These are phyloP conservation scores for Hetaerina titia DNA, from an alignment of 2,888 invertebrate species.

Conservation along the genomic window DNA sequence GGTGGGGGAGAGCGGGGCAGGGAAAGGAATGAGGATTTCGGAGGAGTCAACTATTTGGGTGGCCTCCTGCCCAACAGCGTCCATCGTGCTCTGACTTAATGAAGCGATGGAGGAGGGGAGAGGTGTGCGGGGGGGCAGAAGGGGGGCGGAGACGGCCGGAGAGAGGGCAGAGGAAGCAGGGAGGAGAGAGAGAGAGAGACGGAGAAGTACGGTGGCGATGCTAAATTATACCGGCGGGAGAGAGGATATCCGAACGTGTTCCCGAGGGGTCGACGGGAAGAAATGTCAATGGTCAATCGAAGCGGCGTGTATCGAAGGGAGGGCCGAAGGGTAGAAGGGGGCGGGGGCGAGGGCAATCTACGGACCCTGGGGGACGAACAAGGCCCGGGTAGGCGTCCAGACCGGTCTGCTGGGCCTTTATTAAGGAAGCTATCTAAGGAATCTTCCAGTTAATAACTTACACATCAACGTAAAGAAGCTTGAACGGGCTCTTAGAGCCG, in stretches of 20 bases:
- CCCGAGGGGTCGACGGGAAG: not conserved
- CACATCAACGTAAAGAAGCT: constrained; percentile 22
- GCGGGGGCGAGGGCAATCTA: not conserved
- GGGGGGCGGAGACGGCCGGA: not conserved
- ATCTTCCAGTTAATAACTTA: constrained; percentile 35
- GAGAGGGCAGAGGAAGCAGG: not conserved
- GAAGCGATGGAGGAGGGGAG: not conserved
- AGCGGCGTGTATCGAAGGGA: constrained; percentile 19
- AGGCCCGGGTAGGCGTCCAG: not conserved
- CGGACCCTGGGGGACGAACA: not conserved
- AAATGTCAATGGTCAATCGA: constrained; percentile 37
- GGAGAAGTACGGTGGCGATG: constrained; percentile 3
- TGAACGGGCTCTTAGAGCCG: constrained; percentile 10
- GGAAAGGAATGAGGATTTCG: constrained; percentile 46
- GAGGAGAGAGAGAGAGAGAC: not conserved
- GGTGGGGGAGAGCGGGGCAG: not conserved
- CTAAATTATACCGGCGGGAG: constrained; percentile 28
- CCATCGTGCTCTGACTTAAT: constrained; percentile 65
- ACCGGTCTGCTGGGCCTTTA: constrained; percentile 24
- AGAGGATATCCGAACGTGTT: constrained; percentile 16
- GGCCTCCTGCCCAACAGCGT: constrained; percentile 52
- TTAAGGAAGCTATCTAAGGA: constrained; percentile 26
- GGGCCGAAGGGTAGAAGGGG: constrained; percentile 14
- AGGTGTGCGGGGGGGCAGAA: not conserved
- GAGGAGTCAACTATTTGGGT: constrained; percentile 63